Evolutionary conservation across 2,888 invertebrate genomes (phyloP).

Genomic region (Corythucha ciliata): DNA sequence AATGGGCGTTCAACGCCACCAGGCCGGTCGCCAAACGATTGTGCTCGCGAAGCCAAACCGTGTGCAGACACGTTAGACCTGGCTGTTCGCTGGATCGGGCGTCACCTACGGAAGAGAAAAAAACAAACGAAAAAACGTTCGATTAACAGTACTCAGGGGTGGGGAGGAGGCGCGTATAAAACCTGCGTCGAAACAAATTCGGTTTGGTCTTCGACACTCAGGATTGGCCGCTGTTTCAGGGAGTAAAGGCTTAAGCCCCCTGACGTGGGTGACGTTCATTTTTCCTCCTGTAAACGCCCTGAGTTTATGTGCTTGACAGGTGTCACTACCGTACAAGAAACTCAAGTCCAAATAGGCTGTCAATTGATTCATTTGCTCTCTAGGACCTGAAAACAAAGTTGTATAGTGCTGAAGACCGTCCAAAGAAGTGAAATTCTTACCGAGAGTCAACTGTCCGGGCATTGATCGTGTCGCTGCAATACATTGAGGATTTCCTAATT

Average conservation of each 20-base stretch:
- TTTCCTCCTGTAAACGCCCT: constrained; percentile 44
- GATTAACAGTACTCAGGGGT: neutral
- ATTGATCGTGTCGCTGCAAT: constrained; percentile 44
- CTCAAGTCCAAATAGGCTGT: constrained; percentile 49
- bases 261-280: constrained; percentile 39
- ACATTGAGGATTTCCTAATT: constrained; percentile 43
- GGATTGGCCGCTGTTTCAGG: constrained; percentile 43
- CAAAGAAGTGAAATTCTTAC: constrained; percentile 33
- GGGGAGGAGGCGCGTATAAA: constrained; percentile 35
- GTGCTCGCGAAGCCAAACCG: constrained; percentile 70
- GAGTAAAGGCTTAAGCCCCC: constrained; percentile 41
- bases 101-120: constrained; percentile 52
- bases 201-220: constrained; percentile 37
- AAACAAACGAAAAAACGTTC: neutral
- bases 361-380: constrained; percentile 47
- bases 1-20: constrained; percentile 53
- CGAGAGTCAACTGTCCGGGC: constrained; percentile 47
- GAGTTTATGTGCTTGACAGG: constrained; percentile 42
- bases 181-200: constrained; percentile 38
- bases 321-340: constrained; percentile 48
- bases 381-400: constrained; percentile 37
- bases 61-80: constrained; percentile 61
- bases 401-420: too few species aligned
- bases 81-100: constrained; percentile 67
- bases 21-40: constrained; percentile 64